Base-by-base conservation (phyloP, 2,888 invertebrate species). In the Pharmacophagus antenor region DNA sequence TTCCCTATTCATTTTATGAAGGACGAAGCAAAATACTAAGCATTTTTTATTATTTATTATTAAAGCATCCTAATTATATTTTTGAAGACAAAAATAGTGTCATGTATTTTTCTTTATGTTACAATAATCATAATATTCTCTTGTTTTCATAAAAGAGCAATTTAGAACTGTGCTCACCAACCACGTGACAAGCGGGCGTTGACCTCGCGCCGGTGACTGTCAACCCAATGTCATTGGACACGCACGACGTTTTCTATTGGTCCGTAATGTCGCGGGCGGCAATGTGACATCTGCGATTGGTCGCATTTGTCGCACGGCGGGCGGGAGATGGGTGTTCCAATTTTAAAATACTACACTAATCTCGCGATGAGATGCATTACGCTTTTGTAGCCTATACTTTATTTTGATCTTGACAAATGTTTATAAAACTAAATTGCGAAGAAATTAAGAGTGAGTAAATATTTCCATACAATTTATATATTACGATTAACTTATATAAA, bases 141-240 rank as follows among this genome's bases (percentile, higher is more conserved):
- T 17, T 18, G 42, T 42, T 6, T 15, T 4, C 12, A 58, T 20
- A 41, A 41, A 57, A 53, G 37, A 20, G 46, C 23, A 10, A 50
- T 41, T 46, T 25, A 42, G 42, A 27, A 17, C 53, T 42, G 62
- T n/a, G 56, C 64, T 55, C 51, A 69, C 71, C 69, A 72, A 73
- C 77, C 79, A 79, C 74, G 76, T 76, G 76, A 73, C 76, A 60
- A 65, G 52, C 74, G 85, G 88, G 86, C 85, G 87, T 82, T 76
- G 77, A 85, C 84, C 79, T 73, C 64, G 57, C 67, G 61, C 67
- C 65, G 69, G 75, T 74, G 44, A 75, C 72, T 88, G 89, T 90
- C 88, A 88, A 84, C 85, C 75, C 75, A 72, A 77, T 88, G 89
- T 89, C 89, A 88, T 85, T 90, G 89, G 89, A 74, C 69, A 76